phyloP scores from a whole-genome alignment of 2,888 invertebrate species.

The Parnassius mnemosyne region DNA sequence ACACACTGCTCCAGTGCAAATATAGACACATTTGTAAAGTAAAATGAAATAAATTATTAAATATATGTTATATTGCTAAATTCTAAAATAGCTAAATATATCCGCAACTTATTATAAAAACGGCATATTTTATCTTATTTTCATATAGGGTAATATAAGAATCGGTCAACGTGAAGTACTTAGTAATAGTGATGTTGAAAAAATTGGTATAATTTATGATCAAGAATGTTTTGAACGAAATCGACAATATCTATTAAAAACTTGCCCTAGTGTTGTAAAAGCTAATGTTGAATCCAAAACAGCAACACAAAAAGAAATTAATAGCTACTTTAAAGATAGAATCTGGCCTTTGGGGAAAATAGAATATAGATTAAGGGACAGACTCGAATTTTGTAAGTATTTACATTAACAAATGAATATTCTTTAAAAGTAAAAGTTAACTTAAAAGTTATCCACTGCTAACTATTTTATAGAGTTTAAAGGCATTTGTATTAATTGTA shows the following conservation, averaged over 20 bases:
- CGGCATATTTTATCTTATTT: no score
- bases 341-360: constrained; percentile 62
- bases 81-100: no score
- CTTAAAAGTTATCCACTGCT: not conserved
- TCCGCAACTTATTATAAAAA: no score
- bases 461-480: not conserved
- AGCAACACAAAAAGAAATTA: constrained; percentile 42
- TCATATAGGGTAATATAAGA: constrained; percentile 38
- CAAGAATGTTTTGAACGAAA: constrained; percentile 61
- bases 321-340: constrained; percentile 53
- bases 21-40: no score
- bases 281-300: constrained; percentile 17
- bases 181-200: constrained; percentile 61
- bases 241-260: constrained; percentile 57
- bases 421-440: no score
- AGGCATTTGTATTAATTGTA: constrained; percentile 2
- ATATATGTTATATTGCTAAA: no score
- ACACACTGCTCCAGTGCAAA: no score
- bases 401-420: not conserved
- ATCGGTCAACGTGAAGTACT: constrained; percentile 66
- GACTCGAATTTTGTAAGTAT: constrained; percentile 62
- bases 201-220: constrained; percentile 55
- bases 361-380: constrained; percentile 53
- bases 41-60: no score
- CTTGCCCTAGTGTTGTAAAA: constrained; percentile 62